A percentile compares a stretch with the other conserved stretches of the same genome.
Conservation (phyloP, 2,888 invertebrate genomes). For the Pantelozetes paolii region DNA sequence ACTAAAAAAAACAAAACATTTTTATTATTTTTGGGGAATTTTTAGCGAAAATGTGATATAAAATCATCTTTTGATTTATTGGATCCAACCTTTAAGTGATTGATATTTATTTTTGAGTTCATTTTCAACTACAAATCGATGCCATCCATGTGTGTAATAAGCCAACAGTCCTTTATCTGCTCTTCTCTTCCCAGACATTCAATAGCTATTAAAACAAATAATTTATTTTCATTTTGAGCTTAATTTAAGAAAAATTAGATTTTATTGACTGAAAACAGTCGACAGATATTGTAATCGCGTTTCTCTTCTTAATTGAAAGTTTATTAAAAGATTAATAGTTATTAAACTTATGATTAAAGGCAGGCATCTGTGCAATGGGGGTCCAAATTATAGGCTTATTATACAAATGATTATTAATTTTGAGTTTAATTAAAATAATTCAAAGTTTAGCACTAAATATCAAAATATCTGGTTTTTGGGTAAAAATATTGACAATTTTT, state of each 20-base stretch:
- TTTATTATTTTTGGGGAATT: not conserved
- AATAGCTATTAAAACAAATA: too few species aligned
- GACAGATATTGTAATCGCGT: too few species aligned
- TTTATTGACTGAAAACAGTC: too few species aligned
- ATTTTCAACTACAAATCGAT: not conserved
- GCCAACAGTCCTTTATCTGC: not conserved
- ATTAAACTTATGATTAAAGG: slow-evolving; percentile 10
- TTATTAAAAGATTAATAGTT: not conserved
- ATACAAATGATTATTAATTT: slow-evolving; percentile 5
- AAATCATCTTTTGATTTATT: not conserved
- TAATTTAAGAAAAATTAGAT: too few species aligned
- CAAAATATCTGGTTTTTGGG: slow-evolving; percentile 14
- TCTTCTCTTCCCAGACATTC: slow-evolving; percentile 6
- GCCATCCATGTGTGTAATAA: slow-evolving; percentile 20
- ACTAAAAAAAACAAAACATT: not conserved
- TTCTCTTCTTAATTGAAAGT: not conserved
- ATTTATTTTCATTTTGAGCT: slow-evolving; percentile 6
- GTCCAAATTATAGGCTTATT: slow-evolving; percentile 29
- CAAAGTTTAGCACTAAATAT: slow-evolving; percentile 17
- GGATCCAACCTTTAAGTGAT: slow-evolving; percentile 5
- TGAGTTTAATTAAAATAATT: too few species aligned
- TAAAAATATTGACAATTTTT: not conserved
- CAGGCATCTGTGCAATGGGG: slow-evolving; percentile 35
- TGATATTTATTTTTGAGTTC: slow-evolving; percentile 33
- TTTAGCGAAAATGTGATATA: slow-evolving; percentile 7